phyloP scores from a whole-genome alignment of 1,140 invertebrate genomes.

The Achroia grisella region DNA sequence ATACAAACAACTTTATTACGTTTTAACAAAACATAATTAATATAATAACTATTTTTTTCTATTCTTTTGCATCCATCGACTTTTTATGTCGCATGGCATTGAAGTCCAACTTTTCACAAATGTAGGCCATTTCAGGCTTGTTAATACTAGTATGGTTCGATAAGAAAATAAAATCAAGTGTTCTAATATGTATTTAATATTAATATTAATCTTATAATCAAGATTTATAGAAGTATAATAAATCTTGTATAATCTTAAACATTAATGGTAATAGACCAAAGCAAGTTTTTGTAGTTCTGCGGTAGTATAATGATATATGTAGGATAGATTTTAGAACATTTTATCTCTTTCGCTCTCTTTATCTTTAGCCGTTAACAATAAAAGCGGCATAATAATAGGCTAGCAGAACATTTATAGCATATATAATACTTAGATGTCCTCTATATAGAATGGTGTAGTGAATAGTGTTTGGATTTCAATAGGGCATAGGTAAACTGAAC shows the following conservation, averaged over 20 bases:
- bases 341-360: slow-evolving; percentile 25
- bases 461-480: slow-evolving; percentile 50
- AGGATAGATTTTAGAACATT: too few relatives aligned
- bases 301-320: slow-evolving; percentile 15
- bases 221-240: too few relatives aligned
- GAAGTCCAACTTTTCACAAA: too few relatives aligned
- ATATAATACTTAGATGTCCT: slow-evolving; percentile 32
- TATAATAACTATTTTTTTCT: too few relatives aligned
- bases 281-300: background rate
- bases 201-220: too few relatives aligned
- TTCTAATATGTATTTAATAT: too few relatives aligned
- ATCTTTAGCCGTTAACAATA: slow-evolving; percentile 23
- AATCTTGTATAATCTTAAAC: background rate
- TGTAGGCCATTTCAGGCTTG: too few relatives aligned
- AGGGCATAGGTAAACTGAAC: slow-evolving; percentile 45
- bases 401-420: slow-evolving; percentile 11
- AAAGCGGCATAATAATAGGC: slow-evolving; percentile 19
- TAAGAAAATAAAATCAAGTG: slow-evolving; percentile 4
- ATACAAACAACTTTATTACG: slow-evolving; percentile 39
- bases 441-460: slow-evolving; percentile 45
- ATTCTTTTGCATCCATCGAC: too few relatives aligned
- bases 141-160: too few relatives aligned
- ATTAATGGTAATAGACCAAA: slow-evolving; percentile 12
- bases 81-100: too few relatives aligned
- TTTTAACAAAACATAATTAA: slow-evolving; percentile 29